Conservation (phyloP, 2,113 vertebrate genomes). For the Prochilodus magdalenae region DNA sequence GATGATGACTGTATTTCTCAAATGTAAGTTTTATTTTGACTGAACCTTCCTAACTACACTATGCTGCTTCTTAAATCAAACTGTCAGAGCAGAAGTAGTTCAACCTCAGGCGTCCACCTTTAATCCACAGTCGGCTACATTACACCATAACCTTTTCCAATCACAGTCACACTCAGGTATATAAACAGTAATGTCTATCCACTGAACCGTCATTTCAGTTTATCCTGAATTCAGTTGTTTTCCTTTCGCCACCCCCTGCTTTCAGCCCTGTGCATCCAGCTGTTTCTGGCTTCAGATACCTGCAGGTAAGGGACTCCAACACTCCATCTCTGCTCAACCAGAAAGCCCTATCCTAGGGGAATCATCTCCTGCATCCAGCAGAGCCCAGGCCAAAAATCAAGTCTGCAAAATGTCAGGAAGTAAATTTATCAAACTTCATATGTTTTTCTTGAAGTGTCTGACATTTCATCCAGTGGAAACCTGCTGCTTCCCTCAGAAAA, state of each 20-base stretch:
- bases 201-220: background rate
- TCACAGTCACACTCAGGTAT: background rate
- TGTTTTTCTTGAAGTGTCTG: background rate
- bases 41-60: too few relatives aligned
- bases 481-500: background rate
- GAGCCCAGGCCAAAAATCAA: background rate
- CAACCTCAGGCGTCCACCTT: background rate
- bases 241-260: background rate
- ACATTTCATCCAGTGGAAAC: background rate
- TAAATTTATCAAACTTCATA: background rate
- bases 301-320: background rate
- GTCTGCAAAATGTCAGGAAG: conserved; percentile 7
- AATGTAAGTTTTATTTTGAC: too few relatives aligned
- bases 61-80: too few relatives aligned
- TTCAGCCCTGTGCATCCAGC: background rate
- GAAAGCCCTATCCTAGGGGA: background rate
- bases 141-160: background rate
- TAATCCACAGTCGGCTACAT: background rate
- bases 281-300: background rate
- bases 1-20: too few relatives aligned
- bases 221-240: background rate
- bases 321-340: background rate
- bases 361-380: background rate
- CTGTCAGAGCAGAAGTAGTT: too few relatives aligned
- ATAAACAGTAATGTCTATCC: background rate